Evolutionary conservation across 2,888 invertebrate genomes (phyloP), one percentile per base, ranked within the genome.

Genomic region (Sabatieria punctata): DNA sequence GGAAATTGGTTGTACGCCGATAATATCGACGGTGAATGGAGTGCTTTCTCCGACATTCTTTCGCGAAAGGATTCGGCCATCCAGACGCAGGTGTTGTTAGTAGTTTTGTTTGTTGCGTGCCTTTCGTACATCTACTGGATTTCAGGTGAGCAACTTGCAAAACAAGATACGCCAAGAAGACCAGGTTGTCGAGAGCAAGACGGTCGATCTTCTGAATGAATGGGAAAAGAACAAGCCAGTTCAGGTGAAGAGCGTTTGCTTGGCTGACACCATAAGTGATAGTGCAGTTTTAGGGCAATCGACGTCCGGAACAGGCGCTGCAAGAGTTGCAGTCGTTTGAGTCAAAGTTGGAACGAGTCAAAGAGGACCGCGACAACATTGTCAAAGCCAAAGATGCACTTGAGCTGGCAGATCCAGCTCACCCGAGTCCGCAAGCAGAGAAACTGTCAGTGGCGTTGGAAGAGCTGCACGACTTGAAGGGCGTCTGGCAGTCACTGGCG

Each of bases 11-110:
- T 97, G 51, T 91, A 97, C 65, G 91, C 93, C 38, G 97, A 99
- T 67, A 91, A 95, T 65, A 83, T 99, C 49, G 95, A 97, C 70
- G 97, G 97, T 1, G 99, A 99, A 75, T 99, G 97, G 97, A 85
- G 88, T 40, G 95, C 97, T 0, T 95, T 99, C 66, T 88, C 86
- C 65, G 97, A 99, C 70, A 97, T 99, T 51, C 86, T 99, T 69
- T 84, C 86, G 64, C 78, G 97, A 46, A 97, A 97, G 71, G 95
- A 97, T 66, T 82, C 86, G 0, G 84, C 86, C 37, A 93, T 93
- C 59, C 91, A 91, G 66, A 84, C 85, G 1, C 91, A 91, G 72
- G 63, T 66, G 33, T 11, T 33, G 33, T 33, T 11, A 11, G 11
- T 33, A 33, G n/a, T 33, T 33, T 33, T 33, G 11, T 33, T 13